These are phyloP conservation scores for Tokudaia tokunoshimensis DNA, from an alignment of 2,797 vertebrate species.

Conservation along the genomic window DNA sequence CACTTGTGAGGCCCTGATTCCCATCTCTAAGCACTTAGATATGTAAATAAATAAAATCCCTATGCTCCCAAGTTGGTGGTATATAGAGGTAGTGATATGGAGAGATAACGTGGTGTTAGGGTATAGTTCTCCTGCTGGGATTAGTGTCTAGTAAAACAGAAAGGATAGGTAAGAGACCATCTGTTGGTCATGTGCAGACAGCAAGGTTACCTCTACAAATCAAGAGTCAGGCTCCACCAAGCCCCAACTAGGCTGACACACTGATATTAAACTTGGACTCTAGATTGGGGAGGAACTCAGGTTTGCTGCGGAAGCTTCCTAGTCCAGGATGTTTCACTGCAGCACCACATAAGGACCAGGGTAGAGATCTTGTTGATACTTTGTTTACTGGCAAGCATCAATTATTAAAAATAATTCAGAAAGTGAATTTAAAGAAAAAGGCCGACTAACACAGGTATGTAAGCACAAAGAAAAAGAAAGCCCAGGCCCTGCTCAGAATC, in stretches of 20 bases:
- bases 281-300: fast-evolving
- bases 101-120: neutral
- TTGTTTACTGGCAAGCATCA: neutral
- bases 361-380: neutral
- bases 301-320: neutral
- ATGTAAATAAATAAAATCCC: neutral
- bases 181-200: neutral
- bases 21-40: neutral
- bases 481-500: too few relatives aligned
- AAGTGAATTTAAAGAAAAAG: neutral
- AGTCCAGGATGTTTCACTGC: neutral
- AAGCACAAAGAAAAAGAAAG: neutral
- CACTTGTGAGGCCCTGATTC: neutral
- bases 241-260: neutral
- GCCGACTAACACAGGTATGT: neutral
- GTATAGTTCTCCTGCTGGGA: neutral
- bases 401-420: neutral
- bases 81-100: neutral
- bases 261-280: neutral
- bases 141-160: neutral
- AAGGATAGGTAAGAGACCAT: neutral
- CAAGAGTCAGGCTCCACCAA: neutral
- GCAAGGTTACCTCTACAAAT: neutral
- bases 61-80: neutral
- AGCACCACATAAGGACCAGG: neutral